Percentiles rank a stretch among this genome's conserved stretches.
Conservation (phyloP, 2,888 invertebrate genomes). For the Acanthosepion lycidas region DNA sequence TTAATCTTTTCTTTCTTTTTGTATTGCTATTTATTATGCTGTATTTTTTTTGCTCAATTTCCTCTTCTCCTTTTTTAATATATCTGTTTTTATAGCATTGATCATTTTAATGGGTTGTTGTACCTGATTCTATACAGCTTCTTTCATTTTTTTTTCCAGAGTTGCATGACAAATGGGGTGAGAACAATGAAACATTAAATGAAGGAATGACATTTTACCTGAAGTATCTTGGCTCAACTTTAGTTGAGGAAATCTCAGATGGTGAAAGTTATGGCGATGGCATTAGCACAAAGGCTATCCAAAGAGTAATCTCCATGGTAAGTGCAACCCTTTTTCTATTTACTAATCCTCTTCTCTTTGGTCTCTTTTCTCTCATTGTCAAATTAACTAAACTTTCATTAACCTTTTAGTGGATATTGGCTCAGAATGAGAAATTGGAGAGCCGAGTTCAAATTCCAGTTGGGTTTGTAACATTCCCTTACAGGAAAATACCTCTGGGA, state of each 20-base stretch:
- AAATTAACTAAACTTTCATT: neutral
- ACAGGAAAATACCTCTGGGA: too few species aligned
- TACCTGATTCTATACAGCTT: too few species aligned
- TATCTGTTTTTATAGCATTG: too few species aligned
- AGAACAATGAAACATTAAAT: constrained; percentile 65
- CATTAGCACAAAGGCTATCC: constrained; percentile 81
- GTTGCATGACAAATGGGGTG: constrained; percentile 68
- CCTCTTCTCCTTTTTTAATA: too few species aligned
- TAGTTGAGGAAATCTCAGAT: constrained; percentile 83
- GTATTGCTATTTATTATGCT: too few species aligned
- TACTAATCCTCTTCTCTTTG: neutral
- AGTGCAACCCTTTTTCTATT: constrained; percentile 57
- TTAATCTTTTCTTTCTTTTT: too few species aligned
- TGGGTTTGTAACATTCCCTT: too few species aligned
- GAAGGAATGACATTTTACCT: constrained; percentile 71
- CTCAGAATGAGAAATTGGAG: too few species aligned
- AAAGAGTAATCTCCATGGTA: constrained; percentile 83
- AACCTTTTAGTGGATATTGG: too few species aligned
- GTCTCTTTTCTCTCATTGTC: neutral
- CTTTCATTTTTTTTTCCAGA: constrained; percentile 56
- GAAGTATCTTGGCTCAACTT: constrained; percentile 85
- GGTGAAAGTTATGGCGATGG: constrained; percentile 82
- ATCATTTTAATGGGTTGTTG: too few species aligned
- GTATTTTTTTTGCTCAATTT: too few species aligned
- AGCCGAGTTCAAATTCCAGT: too few species aligned